phyloP scores from a whole-genome alignment of 2,888 invertebrate species.

The Trichopoda pennipes region DNA sequence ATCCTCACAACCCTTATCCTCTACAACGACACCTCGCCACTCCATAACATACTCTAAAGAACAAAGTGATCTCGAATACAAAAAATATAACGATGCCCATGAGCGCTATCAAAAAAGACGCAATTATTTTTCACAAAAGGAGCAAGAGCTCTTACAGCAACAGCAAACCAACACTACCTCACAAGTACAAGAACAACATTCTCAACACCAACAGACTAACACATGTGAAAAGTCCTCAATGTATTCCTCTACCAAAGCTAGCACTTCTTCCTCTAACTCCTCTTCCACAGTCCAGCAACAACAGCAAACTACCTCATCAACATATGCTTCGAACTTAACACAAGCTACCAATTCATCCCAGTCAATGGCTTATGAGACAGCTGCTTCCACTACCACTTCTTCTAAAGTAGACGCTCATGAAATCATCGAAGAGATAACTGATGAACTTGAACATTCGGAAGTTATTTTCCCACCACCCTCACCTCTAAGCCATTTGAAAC shows the following conservation, averaged over 20 bases:
- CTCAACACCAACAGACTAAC: conserved; percentile 68
- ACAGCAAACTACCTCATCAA: conserved; percentile 69
- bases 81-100: conserved; percentile 76
- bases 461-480: conserved; percentile 79
- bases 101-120: conserved; percentile 77
- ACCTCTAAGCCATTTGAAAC: conserved; percentile 78
- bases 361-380: conserved; percentile 59
- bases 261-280: conserved; percentile 75
- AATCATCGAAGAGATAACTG: conserved; percentile 77
- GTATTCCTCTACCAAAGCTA: conserved; percentile 73
- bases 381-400: conserved; percentile 47
- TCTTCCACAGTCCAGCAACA: conserved; percentile 77
- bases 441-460: conserved; percentile 78
- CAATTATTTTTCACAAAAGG: conserved; percentile 77
- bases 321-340: conserved; percentile 70
- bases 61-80: conserved; percentile 74
- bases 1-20: conserved; percentile 74
- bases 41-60: conserved; percentile 70
- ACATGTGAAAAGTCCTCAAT: conserved; percentile 70
- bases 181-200: conserved; percentile 57
- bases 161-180: conserved; percentile 69
- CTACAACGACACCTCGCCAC: conserved; percentile 70
- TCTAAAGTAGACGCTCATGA: conserved; percentile 73
- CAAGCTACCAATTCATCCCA: conserved; percentile 70
- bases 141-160: conserved; percentile 76